These are phyloP conservation scores for Eleginops maclovinus DNA, from an alignment of 2,113 vertebrate genomes.

Conservation along the genomic window DNA sequence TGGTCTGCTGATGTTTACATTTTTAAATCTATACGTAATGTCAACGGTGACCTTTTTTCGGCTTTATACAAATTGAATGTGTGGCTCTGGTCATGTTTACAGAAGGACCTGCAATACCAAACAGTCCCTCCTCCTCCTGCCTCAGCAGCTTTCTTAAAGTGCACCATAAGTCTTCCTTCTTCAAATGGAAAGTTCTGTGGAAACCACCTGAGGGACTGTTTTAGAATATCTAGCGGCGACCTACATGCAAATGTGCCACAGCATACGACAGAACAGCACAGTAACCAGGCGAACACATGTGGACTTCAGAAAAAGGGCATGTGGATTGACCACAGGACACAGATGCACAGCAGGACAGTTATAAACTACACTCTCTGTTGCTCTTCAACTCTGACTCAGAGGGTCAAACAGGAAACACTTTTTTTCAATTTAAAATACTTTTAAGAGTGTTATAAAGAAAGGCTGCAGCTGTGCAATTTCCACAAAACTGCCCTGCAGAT, in stretches of 20 bases:
- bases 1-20: constrained; percentile 26
- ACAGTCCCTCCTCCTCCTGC: constrained; percentile 27
- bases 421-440: background rate
- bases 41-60: constrained; percentile 32
- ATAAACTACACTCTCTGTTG: constrained; percentile 23
- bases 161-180: constrained; percentile 43
- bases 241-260: constrained; percentile 51
- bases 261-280: constrained; percentile 35
- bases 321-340: constrained; percentile 30
- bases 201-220: constrained; percentile 60
- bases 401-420: constrained; percentile 3
- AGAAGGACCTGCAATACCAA: constrained; percentile 35
- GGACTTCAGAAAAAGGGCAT: constrained; percentile 50
- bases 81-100: constrained; percentile 56
- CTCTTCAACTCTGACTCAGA: constrained; percentile 16
- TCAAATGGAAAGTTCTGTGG: constrained; percentile 67
- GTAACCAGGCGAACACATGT: constrained; percentile 44
- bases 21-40: constrained; percentile 30
- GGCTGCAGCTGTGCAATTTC: too few species aligned
- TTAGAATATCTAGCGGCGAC: constrained; percentile 36
- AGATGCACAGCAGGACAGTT: constrained; percentile 19
- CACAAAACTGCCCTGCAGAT: too few species aligned
- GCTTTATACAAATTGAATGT: constrained; percentile 32
- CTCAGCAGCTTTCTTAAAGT: constrained; percentile 38
- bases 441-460: background rate